Conservation (phyloP, 2,113 vertebrate genomes). For the Gambusia holbrooki region DNA sequence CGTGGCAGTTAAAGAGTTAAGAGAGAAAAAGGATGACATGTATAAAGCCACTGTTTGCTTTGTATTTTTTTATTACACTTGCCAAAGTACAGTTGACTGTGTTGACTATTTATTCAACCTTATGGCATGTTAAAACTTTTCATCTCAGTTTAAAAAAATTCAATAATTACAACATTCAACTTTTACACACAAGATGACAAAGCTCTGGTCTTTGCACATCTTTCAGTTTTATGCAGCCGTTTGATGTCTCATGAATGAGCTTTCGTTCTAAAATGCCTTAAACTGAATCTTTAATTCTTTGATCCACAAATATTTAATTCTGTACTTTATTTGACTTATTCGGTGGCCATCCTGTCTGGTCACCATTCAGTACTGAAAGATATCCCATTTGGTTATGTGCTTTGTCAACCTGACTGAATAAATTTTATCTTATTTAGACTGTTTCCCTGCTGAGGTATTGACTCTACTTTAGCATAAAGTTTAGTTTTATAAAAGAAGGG, state of each 20-base stretch:
- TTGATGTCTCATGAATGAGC: not conserved
- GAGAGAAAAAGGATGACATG: not conserved
- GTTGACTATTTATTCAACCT: not conserved
- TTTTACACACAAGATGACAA: not conserved
- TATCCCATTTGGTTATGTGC: not conserved
- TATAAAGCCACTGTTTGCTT: no score
- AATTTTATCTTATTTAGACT: not conserved
- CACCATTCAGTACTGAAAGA: not conserved
- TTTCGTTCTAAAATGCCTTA: not conserved
- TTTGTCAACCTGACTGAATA: not conserved
- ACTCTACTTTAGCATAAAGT: not conserved
- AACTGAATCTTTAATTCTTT: not conserved
- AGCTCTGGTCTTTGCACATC: not conserved
- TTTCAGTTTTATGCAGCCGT: not conserved
- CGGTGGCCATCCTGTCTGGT: not conserved
- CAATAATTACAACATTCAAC: not conserved
- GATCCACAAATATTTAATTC: not conserved
- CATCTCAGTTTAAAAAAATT: not conserved
- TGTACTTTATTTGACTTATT: not conserved
- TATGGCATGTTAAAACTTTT: not conserved
- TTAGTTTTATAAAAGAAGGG: not conserved
- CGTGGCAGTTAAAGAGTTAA: not conserved
- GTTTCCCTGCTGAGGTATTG: not conserved
- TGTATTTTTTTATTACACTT: not conserved
- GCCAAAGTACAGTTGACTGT: not conserved